These are phyloP conservation scores for Strigamia transsilvanica DNA, from an alignment of 2,888 invertebrate genomes.

Conservation along the genomic window DNA sequence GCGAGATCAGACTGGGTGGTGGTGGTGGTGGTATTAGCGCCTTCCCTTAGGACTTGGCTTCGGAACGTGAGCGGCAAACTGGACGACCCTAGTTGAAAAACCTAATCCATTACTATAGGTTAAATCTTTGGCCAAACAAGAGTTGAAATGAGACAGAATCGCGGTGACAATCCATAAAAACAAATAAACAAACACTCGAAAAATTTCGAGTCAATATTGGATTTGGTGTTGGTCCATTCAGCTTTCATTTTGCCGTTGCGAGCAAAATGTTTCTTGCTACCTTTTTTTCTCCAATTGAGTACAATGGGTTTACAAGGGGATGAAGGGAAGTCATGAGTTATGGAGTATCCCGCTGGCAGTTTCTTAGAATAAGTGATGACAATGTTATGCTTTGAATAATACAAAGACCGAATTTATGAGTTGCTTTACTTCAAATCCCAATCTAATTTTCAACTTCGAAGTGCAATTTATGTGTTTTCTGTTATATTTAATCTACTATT, in stretches of 20 bases:
- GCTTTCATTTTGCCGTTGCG: background rate
- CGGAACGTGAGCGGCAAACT: background rate
- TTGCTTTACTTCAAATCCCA: no score
- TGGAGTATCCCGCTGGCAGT: background rate
- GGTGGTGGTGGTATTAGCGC: background rate
- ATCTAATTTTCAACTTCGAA: background rate
- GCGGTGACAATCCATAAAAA: background rate
- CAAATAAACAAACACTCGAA: slow-evolving; percentile 51
- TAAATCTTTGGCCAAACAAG: background rate
- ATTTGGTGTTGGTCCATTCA: slow-evolving; percentile 28
- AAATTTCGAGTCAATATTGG: slow-evolving; percentile 50
- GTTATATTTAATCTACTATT: background rate
- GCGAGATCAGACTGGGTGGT: background rate
- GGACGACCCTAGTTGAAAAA: background rate
- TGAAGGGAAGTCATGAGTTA: background rate
- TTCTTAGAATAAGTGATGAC: no score
- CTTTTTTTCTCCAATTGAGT: background rate
- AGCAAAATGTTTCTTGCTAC: background rate
- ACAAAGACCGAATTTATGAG: no score
- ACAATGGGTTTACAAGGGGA: background rate
- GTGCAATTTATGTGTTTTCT: background rate
- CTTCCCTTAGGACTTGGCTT: background rate
- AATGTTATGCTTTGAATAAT: no score
- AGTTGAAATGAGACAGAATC: background rate
- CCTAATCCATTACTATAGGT: background rate